Percentiles rank a stretch among this genome's conserved stretches.
Evolutionary conservation across 2,113 vertebrate species (phyloP).

Genomic region (Beaufortia kweichowensis): DNA sequence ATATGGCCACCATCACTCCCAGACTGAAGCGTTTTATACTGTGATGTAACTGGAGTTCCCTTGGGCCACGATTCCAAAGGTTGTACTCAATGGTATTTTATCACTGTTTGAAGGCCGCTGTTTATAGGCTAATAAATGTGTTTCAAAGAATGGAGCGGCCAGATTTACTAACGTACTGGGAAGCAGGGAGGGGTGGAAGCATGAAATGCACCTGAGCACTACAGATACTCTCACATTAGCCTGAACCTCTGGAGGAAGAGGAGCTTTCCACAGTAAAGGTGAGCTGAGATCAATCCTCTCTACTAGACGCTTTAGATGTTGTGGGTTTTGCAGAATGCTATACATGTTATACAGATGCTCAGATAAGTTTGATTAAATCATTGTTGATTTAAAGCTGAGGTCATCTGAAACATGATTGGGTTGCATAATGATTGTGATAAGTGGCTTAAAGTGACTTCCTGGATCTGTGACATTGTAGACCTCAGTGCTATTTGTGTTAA

Average conservation of each 20-base stretch:
- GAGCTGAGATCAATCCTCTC: slow-evolving; percentile 3
- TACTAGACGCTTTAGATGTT: not conserved
- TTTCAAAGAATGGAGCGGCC: slow-evolving; percentile 39
- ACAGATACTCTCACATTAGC: not conserved
- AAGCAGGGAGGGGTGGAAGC: slow-evolving; percentile 16
- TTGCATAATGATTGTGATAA: not conserved
- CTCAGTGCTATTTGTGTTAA: too few species aligned
- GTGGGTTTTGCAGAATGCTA: slow-evolving; percentile 3
- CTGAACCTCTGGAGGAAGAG: slow-evolving; percentile 10
- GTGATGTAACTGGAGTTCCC: not conserved
- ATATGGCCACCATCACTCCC: slow-evolving; percentile 20
- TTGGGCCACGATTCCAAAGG: slow-evolving; percentile 64
- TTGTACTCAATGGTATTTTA: slow-evolving; percentile 50
- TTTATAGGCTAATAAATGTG: slow-evolving; percentile 66
- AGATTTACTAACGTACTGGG: slow-evolving; percentile 42
- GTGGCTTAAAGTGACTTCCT: not conserved
- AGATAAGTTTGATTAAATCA: not conserved
- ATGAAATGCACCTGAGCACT: slow-evolving; percentile 8
- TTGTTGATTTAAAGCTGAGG: not conserved
- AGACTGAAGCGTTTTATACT: not conserved
- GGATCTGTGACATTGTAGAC: too few species aligned
- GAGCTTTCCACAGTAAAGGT: slow-evolving; percentile 10
- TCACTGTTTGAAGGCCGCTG: slow-evolving; percentile 54
- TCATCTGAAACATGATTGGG: not conserved
- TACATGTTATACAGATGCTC: not conserved